Percentiles rank a stretch among this genome's conserved stretches.
phyloP scores from a whole-genome alignment of 2,888 invertebrate genomes.

The Nycteola revayana region DNA sequence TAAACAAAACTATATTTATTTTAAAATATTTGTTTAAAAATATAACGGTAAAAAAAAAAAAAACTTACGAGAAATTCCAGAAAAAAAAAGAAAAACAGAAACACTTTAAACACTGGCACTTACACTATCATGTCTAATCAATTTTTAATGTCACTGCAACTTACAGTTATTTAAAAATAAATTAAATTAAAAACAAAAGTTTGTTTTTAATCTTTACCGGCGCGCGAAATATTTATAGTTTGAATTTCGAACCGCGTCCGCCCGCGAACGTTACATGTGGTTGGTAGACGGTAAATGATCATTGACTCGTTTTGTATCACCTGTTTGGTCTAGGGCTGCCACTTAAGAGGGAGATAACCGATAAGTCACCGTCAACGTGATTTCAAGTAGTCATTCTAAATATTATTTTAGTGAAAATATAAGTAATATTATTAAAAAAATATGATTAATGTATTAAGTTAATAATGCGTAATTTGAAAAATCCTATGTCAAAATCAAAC shows the following conservation, averaged over 20 bases:
- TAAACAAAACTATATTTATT: neutral
- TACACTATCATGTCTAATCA: constrained; percentile 19
- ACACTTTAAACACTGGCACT: constrained; percentile 20
- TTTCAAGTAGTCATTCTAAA: no score
- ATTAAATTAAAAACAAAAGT: constrained; percentile 19
- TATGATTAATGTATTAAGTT: no score
- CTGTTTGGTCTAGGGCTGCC: constrained; percentile 40
- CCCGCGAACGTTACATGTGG: constrained; percentile 57
- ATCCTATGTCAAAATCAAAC: no score
- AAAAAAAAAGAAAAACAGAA: constrained; percentile 10
- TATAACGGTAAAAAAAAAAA: constrained; percentile 4
- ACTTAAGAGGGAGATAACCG: constrained; percentile 11
- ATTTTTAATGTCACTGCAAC: constrained; percentile 10
- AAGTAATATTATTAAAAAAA: no score
- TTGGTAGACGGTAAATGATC: constrained; percentile 65
- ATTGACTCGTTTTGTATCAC: constrained; percentile 48
- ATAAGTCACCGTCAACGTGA: no score
- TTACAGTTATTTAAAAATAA: constrained; percentile 2
- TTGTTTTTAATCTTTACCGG: constrained; percentile 11
- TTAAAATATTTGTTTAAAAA: neutral
- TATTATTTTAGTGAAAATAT: no score
- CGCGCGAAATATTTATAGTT: constrained; percentile 42
- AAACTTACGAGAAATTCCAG: constrained; percentile 22
- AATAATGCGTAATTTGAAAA: no score
- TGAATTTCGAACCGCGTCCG: constrained; percentile 46